Percentiles rank a stretch among this genome's conserved stretches.
These are phyloP conservation scores for Hirudo medicinalis DNA, from an alignment of 1,140 invertebrate genomes.

Conservation along the genomic window DNA sequence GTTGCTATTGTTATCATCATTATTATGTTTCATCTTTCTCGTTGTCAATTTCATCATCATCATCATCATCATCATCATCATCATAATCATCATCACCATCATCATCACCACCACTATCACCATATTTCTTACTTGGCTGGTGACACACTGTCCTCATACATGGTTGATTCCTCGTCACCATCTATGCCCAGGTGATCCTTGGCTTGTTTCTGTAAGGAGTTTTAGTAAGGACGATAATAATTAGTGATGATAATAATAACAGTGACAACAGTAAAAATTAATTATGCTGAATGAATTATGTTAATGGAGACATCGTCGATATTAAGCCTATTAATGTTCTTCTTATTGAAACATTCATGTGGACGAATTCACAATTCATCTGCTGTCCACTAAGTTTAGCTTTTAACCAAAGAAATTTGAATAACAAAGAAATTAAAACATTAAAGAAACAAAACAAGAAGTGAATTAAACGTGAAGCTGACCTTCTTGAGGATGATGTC, in stretches of 20 bases:
- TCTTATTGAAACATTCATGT: too few relatives aligned
- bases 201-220: constrained; percentile 66
- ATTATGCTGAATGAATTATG: too few relatives aligned
- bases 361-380: too few relatives aligned
- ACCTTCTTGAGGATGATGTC: constrained; percentile 94
- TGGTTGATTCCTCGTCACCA: constrained; percentile 93
- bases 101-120: constrained; percentile 28
- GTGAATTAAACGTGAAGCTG: neutral
- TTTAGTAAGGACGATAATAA: constrained; percentile 14
- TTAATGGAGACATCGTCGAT: too few relatives aligned
- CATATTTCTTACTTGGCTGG: constrained; percentile 64
- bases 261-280: neutral
- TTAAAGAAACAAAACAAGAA: neutral
- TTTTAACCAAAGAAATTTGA: too few relatives aligned
- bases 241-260: constrained; percentile 18
- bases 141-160: constrained; percentile 73
- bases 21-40: neutral
- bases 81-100: neutral
- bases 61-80: neutral
- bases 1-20: too few relatives aligned
- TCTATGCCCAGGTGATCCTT: constrained; percentile 96
- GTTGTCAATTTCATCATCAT: neutral
- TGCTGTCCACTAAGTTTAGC: too few relatives aligned
- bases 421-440: too few relatives aligned
- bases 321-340: too few relatives aligned